Percentiles rank a stretch among this genome's conserved stretches.
These are phyloP conservation scores for Sinodicranocentrus sp. DNA, from an alignment of 2,888 invertebrate genomes.

Conservation along the genomic window DNA sequence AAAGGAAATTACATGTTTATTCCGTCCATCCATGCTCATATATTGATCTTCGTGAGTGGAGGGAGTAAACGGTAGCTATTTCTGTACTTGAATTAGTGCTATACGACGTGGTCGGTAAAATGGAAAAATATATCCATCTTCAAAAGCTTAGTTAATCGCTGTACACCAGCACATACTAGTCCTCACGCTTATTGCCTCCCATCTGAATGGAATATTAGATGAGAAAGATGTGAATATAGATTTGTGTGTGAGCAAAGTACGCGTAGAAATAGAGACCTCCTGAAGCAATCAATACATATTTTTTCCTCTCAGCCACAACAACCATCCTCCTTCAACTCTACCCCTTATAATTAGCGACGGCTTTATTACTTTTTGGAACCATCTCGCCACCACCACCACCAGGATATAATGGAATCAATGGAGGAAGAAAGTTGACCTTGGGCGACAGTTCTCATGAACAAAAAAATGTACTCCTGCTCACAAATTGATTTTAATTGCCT, in stretches of 20 bases:
- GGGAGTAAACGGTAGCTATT: no score
- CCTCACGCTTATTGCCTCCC: no score
- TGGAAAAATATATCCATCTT: no score
- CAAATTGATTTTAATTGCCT: slow-evolving; percentile 50
- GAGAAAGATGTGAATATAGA: no score
- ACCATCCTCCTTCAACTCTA: neutral
- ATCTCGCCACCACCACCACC: neutral
- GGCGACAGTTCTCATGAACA: slow-evolving; percentile 13
- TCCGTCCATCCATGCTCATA: neutral
- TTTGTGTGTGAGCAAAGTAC: no score
- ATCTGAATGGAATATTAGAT: no score
- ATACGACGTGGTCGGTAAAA: no score
- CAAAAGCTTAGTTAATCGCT: no score
- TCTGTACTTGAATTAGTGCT: no score
- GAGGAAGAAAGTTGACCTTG: slow-evolving; percentile 27
- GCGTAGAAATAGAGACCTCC: neutral
- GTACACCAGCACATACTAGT: no score
- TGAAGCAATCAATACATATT: slow-evolving; percentile 21
- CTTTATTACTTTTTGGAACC: slow-evolving; percentile 9
- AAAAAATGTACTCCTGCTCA: neutral
- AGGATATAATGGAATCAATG: slow-evolving; percentile 14
- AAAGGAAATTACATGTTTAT: slow-evolving; percentile 32
- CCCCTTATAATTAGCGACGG: slow-evolving; percentile 17
- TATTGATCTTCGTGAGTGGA: neutral
- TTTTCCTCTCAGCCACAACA: neutral